Evolutionary conservation across 2,888 invertebrate genomes (phyloP).

Genomic region (Hypomecis punctinalis): DNA sequence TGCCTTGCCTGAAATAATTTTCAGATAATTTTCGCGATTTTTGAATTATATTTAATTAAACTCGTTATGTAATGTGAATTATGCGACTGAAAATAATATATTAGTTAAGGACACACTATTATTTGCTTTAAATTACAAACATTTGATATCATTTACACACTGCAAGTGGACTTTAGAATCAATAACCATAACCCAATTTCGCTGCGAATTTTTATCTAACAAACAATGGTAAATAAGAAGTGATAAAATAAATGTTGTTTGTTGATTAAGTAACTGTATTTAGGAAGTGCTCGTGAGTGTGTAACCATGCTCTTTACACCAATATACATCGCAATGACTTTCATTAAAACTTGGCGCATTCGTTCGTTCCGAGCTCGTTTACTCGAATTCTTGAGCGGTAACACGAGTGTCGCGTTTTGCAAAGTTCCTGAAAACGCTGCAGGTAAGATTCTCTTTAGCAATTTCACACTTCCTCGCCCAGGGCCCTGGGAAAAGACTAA

Average conservation of each 20-base stretch:
- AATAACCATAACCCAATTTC: constrained; percentile 77
- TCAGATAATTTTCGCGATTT: constrained; percentile 4
- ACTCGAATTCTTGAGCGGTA: constrained; percentile 84
- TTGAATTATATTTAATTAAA: not conserved
- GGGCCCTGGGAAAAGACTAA: not conserved
- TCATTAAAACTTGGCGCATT: constrained; percentile 92
- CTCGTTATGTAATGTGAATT: not conserved
- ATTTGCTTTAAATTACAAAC: constrained; percentile 10
- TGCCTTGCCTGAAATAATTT: constrained; percentile 16
- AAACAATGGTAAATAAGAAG: constrained; percentile 38
- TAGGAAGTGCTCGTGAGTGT: constrained; percentile 24
- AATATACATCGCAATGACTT: constrained; percentile 93
- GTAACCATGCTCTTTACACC: constrained; percentile 89
- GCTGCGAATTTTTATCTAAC: constrained; percentile 29
- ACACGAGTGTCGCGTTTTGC: constrained; percentile 86
- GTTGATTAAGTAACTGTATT: constrained; percentile 5
- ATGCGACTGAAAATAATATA: constrained; percentile 13
- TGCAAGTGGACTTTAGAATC: constrained; percentile 76
- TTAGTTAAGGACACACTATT: not conserved
- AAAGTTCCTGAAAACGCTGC: constrained; percentile 84
- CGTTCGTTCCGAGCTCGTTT: constrained; percentile 89
- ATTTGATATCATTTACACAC: constrained; percentile 32
- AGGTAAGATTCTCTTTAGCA: constrained; percentile 53
- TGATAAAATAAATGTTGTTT: constrained; percentile 23
- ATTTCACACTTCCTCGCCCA: not conserved